Conservation (phyloP, 1,140 invertebrate genomes). For the Drosophila chauvacae region DNA sequence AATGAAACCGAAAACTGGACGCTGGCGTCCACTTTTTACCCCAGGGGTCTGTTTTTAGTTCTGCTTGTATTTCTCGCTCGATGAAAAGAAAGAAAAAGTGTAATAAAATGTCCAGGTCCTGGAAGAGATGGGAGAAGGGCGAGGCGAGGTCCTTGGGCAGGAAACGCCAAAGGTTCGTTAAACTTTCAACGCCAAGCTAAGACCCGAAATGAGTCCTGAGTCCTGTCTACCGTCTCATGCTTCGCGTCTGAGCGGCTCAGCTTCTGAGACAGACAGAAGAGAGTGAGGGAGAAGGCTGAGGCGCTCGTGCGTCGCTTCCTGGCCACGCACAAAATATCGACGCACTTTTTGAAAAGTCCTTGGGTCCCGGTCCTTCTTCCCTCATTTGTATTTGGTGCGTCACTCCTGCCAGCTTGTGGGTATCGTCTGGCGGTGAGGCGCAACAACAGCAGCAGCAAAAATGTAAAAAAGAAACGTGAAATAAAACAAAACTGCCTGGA, state of each 20-base stretch:
- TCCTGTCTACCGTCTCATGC: conserved; percentile 27
- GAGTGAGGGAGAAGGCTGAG: neutral
- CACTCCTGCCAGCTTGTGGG: conserved; percentile 64
- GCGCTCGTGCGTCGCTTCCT: conserved; percentile 65
- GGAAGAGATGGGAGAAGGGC: neutral
- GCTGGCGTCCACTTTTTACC: conserved; percentile 26
- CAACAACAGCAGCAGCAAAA: conserved; percentile 31
- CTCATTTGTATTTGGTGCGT: conserved; percentile 74
- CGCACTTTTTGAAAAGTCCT: conserved; percentile 77
- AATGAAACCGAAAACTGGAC: conserved; percentile 80
- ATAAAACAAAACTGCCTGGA: conserved; percentile 53
- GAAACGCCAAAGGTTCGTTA: conserved; percentile 77
- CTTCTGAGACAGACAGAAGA: conserved; percentile 21
- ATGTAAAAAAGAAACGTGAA: conserved; percentile 48
- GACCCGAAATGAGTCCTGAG: conserved; percentile 42
- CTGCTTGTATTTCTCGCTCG: conserved; percentile 26
- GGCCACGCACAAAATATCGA: conserved; percentile 81
- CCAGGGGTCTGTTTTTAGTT: neutral
- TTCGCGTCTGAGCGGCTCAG: conserved; percentile 52
- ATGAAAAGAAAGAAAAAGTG: conserved; percentile 60
- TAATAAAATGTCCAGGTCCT: conserved; percentile 52
- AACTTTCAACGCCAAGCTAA: conserved; percentile 57
- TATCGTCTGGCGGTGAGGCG: conserved; percentile 78
- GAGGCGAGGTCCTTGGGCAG: conserved; percentile 52
- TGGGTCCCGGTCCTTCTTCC: conserved; percentile 41